Evolutionary conservation across 2,797 vertebrate species (phyloP).

Genomic region (Pitangus sulphuratus): DNA sequence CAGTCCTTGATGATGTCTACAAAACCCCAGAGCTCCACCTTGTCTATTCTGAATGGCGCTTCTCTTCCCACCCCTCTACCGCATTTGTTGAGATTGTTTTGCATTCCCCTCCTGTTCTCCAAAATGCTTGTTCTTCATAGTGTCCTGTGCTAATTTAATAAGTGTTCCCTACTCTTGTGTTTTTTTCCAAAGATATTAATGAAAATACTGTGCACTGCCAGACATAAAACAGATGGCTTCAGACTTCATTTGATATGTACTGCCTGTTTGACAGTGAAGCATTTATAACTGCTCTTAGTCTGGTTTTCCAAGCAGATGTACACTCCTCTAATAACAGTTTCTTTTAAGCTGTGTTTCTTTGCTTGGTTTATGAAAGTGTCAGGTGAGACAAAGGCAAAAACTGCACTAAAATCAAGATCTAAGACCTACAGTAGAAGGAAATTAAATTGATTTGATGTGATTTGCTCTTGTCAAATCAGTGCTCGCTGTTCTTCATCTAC

Average conservation of each 20-base stretch:
- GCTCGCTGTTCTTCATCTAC: not conserved
- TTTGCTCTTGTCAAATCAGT: constrained; percentile 33
- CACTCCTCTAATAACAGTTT: constrained; percentile 16
- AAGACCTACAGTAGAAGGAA: constrained; percentile 22
- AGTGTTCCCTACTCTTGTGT: not conserved
- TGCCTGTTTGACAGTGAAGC: constrained; percentile 53
- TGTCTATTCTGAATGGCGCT: not conserved
- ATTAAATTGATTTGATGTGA: constrained; percentile 43
- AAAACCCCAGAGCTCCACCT: not conserved
- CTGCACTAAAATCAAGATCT: constrained; percentile 34
- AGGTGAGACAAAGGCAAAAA: constrained; percentile 32
- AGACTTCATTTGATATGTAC: constrained; percentile 59
- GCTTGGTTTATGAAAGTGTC: constrained; percentile 42
- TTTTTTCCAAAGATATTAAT: constrained; percentile 42
- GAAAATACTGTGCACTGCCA: constrained; percentile 62
- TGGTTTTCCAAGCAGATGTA: constrained; percentile 55
- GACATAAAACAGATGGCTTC: constrained; percentile 69
- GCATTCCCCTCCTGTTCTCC: constrained; percentile 23
- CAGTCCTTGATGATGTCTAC: not conserved
- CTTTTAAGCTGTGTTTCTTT: not conserved
- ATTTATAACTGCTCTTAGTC: constrained; percentile 58
- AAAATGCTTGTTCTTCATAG: constrained; percentile 31
- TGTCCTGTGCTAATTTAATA: constrained; percentile 58
- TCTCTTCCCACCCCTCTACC: not conserved
- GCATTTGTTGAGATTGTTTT: constrained; percentile 26